Evolutionary conservation across 2,113 vertebrate genomes (phyloP), one percentile per base, ranked within the genome.

Genomic region (Desmodus rotundus): DNA sequence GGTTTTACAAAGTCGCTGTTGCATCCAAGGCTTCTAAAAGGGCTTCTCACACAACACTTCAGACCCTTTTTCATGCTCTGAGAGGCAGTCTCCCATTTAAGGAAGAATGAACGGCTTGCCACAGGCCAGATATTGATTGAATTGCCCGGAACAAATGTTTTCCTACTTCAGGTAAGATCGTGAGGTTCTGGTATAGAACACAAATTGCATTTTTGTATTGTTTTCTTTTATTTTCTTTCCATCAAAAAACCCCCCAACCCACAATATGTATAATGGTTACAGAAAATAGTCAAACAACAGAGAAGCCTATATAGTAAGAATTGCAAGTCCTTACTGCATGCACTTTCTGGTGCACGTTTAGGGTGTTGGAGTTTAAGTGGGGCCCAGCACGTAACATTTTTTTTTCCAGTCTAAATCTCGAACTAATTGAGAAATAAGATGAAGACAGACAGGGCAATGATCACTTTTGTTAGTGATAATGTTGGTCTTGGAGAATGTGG

Each of bases 221-320:
- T 96, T 93, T 95, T 70, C 56, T 80, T 80, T 84, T 78, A 36
- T 74, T 91, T 50, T 93, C 20, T 54, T 80, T 70, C 50, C 28
- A 50, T 47, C 33, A 50, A 65, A 67, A 91, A 70, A 70, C 13
- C 50, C 50, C 50, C 2, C 5, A 65, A 33, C 7, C 13, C 31
- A 14, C 22, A 74, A 87, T 74, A 41, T 6, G 14, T 45, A 56
- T 22, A 50, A 17, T 72, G 33, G 52, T 85, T 86, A 86, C 65
- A 86, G 67, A 88, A 91, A 82, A 80, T 47, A 80, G 63, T 68
- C 41, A 36, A 70, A 58, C 31, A 91, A 31, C n/a, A 68, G 2
- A 2, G 52, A 91, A 43, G 33, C 76, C 63, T 74, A 68, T 38
- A 76, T 7, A 52, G 28, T 50, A 70, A 76, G 76, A 85, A 65